Percentiles rank a stretch among this genome's conserved stretches.
These are phyloP conservation scores for Brachionus asplanchnoidis DNA, from an alignment of 1,140 invertebrate species.

Conservation along the genomic window DNA sequence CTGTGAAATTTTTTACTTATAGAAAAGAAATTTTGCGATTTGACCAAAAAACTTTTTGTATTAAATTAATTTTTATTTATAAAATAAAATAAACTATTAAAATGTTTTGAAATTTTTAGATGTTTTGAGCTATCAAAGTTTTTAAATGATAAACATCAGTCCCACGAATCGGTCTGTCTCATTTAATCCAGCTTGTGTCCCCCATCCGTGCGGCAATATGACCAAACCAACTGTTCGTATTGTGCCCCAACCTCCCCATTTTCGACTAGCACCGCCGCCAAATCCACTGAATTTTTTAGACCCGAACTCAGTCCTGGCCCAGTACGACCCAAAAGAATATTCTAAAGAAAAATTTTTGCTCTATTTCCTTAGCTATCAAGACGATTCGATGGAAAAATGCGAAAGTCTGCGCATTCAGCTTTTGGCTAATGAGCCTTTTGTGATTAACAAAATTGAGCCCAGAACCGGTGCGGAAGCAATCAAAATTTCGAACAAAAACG, in stretches of 20 bases:
- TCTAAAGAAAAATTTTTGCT: conserved; percentile 24
- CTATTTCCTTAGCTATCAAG: conserved; percentile 11
- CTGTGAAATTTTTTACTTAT: no score
- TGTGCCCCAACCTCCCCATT: not conserved
- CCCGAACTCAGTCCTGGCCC: not conserved
- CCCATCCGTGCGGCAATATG: not conserved
- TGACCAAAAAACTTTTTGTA: no score
- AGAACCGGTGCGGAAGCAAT: not conserved
- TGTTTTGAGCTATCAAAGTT: not conserved
- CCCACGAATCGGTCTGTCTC: not conserved
- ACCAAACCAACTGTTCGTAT: not conserved
- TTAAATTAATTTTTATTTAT: no score
- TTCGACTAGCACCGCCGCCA: not conserved
- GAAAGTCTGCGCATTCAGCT: not conserved
- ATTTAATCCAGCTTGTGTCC: not conserved
- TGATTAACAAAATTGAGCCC: not conserved
- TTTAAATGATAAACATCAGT: not conserved
- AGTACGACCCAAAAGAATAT: not conserved
- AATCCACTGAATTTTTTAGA: conserved; percentile 9
- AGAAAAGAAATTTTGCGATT: no score
- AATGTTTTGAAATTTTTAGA: not conserved
- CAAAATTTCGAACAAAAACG: not conserved
- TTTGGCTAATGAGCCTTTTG: not conserved
- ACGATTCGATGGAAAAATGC: not conserved
- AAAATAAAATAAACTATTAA: no score